Base-by-base conservation (phyloP, 1,140 invertebrate species). In the Calosoma granatense region DNA sequence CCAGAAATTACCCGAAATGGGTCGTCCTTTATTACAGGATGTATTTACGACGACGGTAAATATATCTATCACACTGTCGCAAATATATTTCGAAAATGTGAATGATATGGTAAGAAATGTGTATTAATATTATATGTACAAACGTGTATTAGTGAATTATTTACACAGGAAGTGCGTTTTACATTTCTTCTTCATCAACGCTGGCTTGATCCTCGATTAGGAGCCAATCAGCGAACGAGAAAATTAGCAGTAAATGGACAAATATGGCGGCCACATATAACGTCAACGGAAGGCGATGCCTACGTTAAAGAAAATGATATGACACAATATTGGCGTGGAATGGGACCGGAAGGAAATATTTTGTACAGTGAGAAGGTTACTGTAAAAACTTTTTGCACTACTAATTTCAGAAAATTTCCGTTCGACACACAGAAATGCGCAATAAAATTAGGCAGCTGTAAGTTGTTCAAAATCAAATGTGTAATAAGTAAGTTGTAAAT, bases 391-490 rank as follows among this genome's bases (percentile, higher is more conserved):
- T 39, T 20, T 11, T 65, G 62, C 55, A 59, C 59, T 14, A 56
- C 14, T 15, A 21, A 61, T 22, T 59, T 57, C 43, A 55, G 36
- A n/a, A 57, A 56, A 26, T 64, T 61, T 57, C 63, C 63, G 1
- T 65, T 63, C 43, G 63, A 63, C 57, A 54, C 39, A 36, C 63
- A 63, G 57, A 54, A 59, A 17, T 65, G 63, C 41, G 23, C 58
- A 43, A 36, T 65, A 1, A 63, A 65, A 58, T 62, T 61, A 56
- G 62, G 63, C 22, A 59, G 60, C 39, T 65, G 63, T 65, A 60
- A 61, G 58, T 51, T 54, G 19, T 9, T 53, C 36, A 22, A 54
- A 23, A 41, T 23, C 23, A 1, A 11, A 19, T 1, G 55, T 56
- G 15, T 51, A 22, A 1, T 43, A 53, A 53, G 19, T 12, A 20